phyloP scores from a whole-genome alignment of 2,113 vertebrate genomes.

The Tor tambroides region DNA sequence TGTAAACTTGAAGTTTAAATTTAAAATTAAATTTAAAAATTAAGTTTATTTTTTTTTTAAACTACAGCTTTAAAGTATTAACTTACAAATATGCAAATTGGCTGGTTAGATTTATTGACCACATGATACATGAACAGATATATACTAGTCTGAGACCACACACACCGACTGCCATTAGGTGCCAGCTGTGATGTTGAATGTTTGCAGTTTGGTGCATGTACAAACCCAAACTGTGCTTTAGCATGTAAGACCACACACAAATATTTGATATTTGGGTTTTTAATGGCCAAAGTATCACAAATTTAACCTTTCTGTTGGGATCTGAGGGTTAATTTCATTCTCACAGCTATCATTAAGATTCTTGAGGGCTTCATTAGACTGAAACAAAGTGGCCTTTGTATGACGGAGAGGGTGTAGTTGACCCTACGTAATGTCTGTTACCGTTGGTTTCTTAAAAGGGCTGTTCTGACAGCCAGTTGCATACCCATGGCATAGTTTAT shows the following conservation, averaged over 20 bases:
- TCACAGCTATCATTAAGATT: conserved; percentile 31
- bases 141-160: background rate
- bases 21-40: too few relatives aligned
- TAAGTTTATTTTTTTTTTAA: too few relatives aligned
- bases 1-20: background rate
- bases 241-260: background rate
- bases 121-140: background rate
- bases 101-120: background rate
- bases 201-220: background rate
- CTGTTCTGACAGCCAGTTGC: conserved; percentile 29
- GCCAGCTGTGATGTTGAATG: background rate
- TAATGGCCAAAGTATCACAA: background rate
- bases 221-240: background rate
- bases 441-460: conserved; percentile 6
- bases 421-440: conserved; percentile 10
- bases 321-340: background rate
- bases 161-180: background rate
- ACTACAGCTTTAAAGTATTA: background rate
- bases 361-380: conserved; percentile 30
- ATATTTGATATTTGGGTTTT: background rate
- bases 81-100: background rate
- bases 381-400: conserved; percentile 53
- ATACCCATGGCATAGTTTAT: background rate
- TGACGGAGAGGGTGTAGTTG: conserved; percentile 22
- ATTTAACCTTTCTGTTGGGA: background rate